Base-by-base conservation (phyloP, 2,888 invertebrate genomes). In the Tetanocera ferruginea region DNA sequence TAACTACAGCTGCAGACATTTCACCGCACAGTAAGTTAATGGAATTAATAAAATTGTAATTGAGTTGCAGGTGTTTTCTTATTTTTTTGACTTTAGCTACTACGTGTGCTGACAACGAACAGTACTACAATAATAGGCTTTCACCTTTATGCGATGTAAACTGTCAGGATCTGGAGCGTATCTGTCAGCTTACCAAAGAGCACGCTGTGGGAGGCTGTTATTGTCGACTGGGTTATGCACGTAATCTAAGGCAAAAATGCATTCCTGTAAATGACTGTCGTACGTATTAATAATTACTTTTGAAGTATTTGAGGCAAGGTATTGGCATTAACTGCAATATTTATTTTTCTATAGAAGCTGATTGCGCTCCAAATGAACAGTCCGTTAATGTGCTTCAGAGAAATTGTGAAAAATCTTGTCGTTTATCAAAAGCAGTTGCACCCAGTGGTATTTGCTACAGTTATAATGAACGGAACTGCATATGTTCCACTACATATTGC, bases 71-170 rank as follows among this genome's bases (percentile, higher is more conserved):
- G 31, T 31, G 31, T 31, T 31, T 4, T 31, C 5, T 31, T 31
- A 4, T 31, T 31, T 31, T 31, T 31, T 31, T 51, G 3, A 8
- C 6, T 5, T 51, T 51, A 8, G 8, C 23, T 77, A 78, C 78
- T 77, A 60, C 77, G 62, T 81, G 79, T 71, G 49, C 66, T 55
- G 37, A 23, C 11, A 70, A 80, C 77, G 79, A 81, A 73, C 43
- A 70, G 31, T 77, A 77, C 66, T 79, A 78, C 69, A 70, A 78
- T 76, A 51, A 66, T 6, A 28, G 37, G 28, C 69, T 52, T n/a
- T 77, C 80, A 52, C 80, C 81, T 55, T 73, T 52, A 57, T 81
- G 80, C 66, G 80, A 81, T 79, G 74, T 52, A 14, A 81, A 81
- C 69, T 80, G 81, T 76, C 80, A 81, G 77, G 60, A 80, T 75